Conservation (phyloP, 2,888 invertebrate species). For the Caenorhabditis sinica region DNA sequence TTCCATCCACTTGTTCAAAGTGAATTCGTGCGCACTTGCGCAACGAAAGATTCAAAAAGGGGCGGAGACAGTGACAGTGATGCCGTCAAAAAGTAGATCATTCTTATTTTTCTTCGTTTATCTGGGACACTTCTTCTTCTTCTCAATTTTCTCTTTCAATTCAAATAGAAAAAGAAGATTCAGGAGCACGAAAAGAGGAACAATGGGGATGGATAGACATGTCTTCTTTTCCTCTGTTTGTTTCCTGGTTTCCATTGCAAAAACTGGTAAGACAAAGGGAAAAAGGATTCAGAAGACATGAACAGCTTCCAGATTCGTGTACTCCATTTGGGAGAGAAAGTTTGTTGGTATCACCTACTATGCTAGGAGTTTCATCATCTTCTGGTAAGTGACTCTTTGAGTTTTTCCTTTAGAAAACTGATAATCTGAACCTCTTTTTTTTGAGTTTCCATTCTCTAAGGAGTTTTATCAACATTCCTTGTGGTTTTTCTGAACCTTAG, state of each 20-base stretch:
- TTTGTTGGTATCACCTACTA: slow-evolving; percentile 59
- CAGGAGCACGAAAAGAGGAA: slow-evolving; percentile 24
- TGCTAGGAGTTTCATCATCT: slow-evolving; percentile 66
- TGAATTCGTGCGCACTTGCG: slow-evolving; percentile 62
- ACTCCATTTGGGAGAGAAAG: slow-evolving; percentile 69
- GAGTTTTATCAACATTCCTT: too few relatives aligned
- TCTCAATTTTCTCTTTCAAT: slow-evolving; percentile 30
- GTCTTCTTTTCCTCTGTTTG: not conserved
- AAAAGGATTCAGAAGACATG: not conserved
- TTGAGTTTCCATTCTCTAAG: not conserved
- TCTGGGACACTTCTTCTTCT: slow-evolving; percentile 15
- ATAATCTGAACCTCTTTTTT: not conserved
- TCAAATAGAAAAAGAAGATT: not conserved
- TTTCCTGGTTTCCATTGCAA: not conserved
- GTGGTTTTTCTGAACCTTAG: too few relatives aligned
- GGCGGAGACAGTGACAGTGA: slow-evolving; percentile 30
- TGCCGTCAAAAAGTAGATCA: slow-evolving; percentile 54
- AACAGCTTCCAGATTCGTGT: slow-evolving; percentile 54
- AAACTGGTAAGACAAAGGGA: slow-evolving; percentile 19
- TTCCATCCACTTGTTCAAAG: slow-evolving; percentile 34
- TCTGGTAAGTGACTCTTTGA: slow-evolving; percentile 14
- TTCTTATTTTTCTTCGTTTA: slow-evolving; percentile 17
- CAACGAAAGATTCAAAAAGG: slow-evolving; percentile 30
- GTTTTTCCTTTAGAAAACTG: not conserved
- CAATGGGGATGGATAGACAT: slow-evolving; percentile 28